phyloP scores from a whole-genome alignment of 2,797 vertebrate species.

The Delichon dasypus region DNA sequence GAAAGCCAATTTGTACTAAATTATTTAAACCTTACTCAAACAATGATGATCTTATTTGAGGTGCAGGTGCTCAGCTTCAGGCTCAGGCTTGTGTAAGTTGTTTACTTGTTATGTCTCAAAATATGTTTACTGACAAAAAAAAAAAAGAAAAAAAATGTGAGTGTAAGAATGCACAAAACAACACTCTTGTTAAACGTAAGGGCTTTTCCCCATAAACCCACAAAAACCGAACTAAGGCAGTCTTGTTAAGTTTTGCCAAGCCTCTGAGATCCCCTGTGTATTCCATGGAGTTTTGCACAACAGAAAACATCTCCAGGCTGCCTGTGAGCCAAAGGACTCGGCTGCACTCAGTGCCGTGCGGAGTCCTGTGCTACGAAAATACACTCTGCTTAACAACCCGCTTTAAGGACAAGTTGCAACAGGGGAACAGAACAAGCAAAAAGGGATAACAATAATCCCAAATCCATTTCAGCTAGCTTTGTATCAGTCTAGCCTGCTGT shows the following conservation, averaged over 20 bases:
- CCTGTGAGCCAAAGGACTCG: neutral
- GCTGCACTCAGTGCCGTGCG: neutral
- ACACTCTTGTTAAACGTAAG: neutral
- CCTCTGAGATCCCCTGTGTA: neutral
- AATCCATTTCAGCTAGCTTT: neutral
- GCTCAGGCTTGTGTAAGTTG: slow-evolving; percentile 43
- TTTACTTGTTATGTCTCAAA: slow-evolving; percentile 54
- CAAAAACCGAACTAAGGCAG: neutral
- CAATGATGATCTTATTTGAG: slow-evolving; percentile 58
- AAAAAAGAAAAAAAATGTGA: fast-evolving
- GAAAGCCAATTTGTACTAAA: slow-evolving; percentile 67
- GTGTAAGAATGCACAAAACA: neutral
- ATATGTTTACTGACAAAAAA: neutral
- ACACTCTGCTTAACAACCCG: neutral
- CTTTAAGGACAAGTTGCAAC: neutral
- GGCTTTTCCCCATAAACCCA: neutral
- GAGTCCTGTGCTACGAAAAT: neutral
- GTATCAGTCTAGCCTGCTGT: neutral
- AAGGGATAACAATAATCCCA: neutral
- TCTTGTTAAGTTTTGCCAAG: neutral
- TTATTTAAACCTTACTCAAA: slow-evolving; percentile 59
- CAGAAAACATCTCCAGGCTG: neutral
- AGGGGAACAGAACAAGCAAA: neutral
- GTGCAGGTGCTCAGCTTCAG: slow-evolving; percentile 59
- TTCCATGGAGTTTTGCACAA: neutral